These are phyloP conservation scores for Triplophysa bombifrons DNA, from an alignment of 2,797 vertebrate genomes.

Conservation along the genomic window DNA sequence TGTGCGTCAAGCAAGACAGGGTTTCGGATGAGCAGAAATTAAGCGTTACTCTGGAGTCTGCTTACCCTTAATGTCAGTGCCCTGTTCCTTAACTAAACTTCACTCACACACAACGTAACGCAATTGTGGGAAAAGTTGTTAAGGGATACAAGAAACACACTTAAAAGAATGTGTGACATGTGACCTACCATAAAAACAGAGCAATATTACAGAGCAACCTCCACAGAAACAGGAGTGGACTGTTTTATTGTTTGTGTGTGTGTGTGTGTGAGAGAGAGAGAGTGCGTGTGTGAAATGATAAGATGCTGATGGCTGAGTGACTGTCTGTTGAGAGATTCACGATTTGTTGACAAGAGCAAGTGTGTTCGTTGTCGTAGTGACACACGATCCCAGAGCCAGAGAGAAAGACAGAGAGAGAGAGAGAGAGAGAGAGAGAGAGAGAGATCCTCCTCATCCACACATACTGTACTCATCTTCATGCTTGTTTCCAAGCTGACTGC, in stretches of 20 bases:
- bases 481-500: neutral
- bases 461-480: slow-evolving; percentile 7
- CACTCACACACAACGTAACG: neutral
- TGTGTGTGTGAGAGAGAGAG: slow-evolving; percentile 6
- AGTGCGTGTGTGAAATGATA: neutral
- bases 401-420: slow-evolving; percentile 23
- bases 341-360: slow-evolving; percentile 27
- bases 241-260: neutral
- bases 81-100: slow-evolving; percentile 44
- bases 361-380: slow-evolving; percentile 43
- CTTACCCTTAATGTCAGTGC: slow-evolving; percentile 27
- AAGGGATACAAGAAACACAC: neutral
- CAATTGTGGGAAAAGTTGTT: neutral
- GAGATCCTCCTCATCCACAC: slow-evolving; percentile 1
- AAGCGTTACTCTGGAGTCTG: slow-evolving; percentile 29
- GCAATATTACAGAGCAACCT: neutral
- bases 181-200: neutral
- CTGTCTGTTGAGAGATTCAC: slow-evolving; percentile 36
- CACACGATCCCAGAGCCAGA: slow-evolving; percentile 40
- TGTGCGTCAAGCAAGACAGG: slow-evolving; percentile 21
- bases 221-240: neutral
- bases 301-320: slow-evolving; percentile 20
- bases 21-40: slow-evolving; percentile 36
- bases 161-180: neutral
- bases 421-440: slow-evolving; percentile 34